Base-by-base conservation (phyloP, 1,140 invertebrate species). In the Drosophila insularis region DNA sequence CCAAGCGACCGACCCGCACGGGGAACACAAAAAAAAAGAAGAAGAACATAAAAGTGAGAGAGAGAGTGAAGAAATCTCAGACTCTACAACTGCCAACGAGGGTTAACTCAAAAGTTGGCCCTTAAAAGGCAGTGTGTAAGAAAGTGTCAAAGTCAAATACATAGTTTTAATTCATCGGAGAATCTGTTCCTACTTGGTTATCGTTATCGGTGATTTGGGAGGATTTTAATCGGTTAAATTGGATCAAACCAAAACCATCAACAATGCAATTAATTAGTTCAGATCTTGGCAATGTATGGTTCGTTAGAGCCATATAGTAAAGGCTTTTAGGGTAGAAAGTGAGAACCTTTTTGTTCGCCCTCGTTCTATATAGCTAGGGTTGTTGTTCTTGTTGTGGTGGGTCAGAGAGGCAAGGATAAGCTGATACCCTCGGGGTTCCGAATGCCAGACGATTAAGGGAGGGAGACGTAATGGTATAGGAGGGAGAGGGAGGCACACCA, bases 381-480 rank as follows among this genome's bases (percentile, higher is more conserved):
- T 46, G 43, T 27, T 35, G 1, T 31, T 5, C 5, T 35, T 35
- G 10, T 37, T 37, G 11, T 19, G 43, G 43, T 50, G 43, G 43
- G 7, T 19, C 43, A 50, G 43, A 50, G 43, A 50, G 72, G 63
- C 62, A 79, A 75, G 73, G 73, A 43, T 70, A 73, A 73, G 78
- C 55, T 61, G 17, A 50, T 21, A 50, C 43, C 43, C 43, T 50
- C 43, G 17, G 43, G 43, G 43, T 7, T 5, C 10, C 43, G 43
- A 50, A 50, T 50, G 43, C 43, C 43, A 50, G 43, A 50, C 43
- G 43, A 50, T 7, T 21, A 7, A 6, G 7, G 43, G 7, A 19
- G 43, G 14, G 43, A 19, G 14, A 2, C 7, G 14, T n/a, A 14
- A 43, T 14, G 43, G 43, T 2, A 19, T 2, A 6, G 2, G 40